Conservation (phyloP, 2,888 invertebrate genomes). For the Strigamia crassipes region DNA sequence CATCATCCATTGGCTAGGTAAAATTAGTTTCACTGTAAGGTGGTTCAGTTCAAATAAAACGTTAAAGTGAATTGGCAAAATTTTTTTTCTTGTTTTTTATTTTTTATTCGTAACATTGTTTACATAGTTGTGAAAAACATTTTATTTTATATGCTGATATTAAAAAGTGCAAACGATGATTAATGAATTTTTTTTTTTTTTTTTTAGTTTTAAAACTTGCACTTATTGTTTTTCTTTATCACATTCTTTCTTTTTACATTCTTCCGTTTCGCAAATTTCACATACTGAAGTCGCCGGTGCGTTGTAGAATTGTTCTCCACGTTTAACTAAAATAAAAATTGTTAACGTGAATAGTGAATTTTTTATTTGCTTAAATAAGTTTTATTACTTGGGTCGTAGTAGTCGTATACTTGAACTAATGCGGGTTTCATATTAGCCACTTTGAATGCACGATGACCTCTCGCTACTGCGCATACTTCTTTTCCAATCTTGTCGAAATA, state of each 20-base stretch:
- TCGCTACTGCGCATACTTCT: conserved; percentile 27
- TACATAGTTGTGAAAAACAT: background rate
- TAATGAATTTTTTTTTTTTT: background rate
- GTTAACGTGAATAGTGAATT: background rate
- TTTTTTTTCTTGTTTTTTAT: background rate
- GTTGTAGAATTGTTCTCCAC: conserved; percentile 68
- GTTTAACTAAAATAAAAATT: conserved; percentile 20
- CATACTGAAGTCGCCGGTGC: conserved; percentile 73
- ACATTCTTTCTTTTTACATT: conserved; percentile 47
- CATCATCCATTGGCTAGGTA: conserved; percentile 30
- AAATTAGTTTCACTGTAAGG: conserved; percentile 2
- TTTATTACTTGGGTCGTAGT: conserved; percentile 85
- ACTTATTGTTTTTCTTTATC: background rate
- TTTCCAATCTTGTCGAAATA: conserved; percentile 69
- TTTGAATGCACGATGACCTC: conserved; percentile 77
- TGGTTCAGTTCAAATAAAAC: background rate
- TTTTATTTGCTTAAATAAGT: background rate
- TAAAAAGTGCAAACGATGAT: background rate
- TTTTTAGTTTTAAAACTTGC: background rate
- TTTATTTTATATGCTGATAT: background rate
- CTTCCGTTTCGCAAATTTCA: conserved; percentile 69
- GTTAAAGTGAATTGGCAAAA: background rate
- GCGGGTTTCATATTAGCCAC: conserved; percentile 85
- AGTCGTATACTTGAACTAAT: conserved; percentile 82
- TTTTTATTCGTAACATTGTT: conserved; percentile 15